phyloP scores from a whole-genome alignment of 2,888 invertebrate genomes.

The Parapristionchus giblindavisi region DNA sequence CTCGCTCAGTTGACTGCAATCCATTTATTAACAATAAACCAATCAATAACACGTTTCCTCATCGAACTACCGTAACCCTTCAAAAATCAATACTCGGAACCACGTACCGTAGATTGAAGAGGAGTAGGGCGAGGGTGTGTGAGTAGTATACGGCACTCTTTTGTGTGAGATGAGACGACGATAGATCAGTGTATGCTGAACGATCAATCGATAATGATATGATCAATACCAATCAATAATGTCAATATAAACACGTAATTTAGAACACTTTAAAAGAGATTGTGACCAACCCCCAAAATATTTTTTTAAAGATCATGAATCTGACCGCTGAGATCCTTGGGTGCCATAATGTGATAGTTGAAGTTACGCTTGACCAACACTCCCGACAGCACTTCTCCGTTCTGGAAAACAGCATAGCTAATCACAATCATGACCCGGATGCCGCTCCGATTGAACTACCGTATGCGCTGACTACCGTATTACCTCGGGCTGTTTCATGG shows the following conservation, averaged over 20 bases:
- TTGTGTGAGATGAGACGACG: constrained; percentile 90
- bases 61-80: not conserved
- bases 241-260: not conserved
- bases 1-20: constrained; percentile 49
- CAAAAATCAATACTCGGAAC: constrained; percentile 65
- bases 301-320: not conserved
- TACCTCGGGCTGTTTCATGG: constrained; percentile 81
- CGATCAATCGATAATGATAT: not conserved
- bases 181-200: constrained; percentile 92
- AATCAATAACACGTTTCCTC: not conserved
- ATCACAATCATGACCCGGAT: too few species aligned
- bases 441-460: too few species aligned
- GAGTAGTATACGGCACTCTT: constrained; percentile 88
- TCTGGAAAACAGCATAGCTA: constrained; percentile 69
- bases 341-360: constrained; percentile 92
- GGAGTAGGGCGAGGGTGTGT: constrained; percentile 77
- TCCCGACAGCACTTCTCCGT: constrained; percentile 85
- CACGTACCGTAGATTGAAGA: constrained; percentile 71
- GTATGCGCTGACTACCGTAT: not conserved
- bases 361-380: constrained; percentile 96
- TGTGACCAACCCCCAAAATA: not conserved
- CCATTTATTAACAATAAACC: not conserved
- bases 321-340: constrained; percentile 79
- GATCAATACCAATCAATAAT: constrained; percentile 9
- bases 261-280: not conserved